A percentile compares a stretch with the other conserved stretches of the same genome.
Conservation (phyloP, 2,797 vertebrate genomes). For the Channallabes apus region DNA sequence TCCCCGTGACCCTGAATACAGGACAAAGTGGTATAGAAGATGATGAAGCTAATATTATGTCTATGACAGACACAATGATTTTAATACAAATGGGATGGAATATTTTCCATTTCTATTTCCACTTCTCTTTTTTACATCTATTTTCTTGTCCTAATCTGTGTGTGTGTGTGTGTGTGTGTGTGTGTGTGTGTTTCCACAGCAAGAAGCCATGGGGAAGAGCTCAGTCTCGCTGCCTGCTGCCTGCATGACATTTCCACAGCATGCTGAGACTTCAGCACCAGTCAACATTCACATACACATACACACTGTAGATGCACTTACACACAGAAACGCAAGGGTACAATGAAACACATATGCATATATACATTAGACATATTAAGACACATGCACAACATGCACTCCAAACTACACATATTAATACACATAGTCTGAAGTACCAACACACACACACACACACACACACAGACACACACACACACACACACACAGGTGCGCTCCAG, state of each 20-base stretch:
- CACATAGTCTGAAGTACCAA: constrained; percentile 10
- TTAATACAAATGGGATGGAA: not conserved
- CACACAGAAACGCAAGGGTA: not conserved
- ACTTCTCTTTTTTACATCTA: not conserved
- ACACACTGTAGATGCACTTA: not conserved
- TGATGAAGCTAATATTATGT: not conserved
- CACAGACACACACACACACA: constrained; percentile 11
- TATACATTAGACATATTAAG: constrained; percentile 17
- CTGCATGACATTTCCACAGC: constrained; percentile 76
- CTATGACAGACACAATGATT: not conserved
- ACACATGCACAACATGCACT: constrained; percentile 10
- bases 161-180: not conserved
- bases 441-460: constrained; percentile 7
- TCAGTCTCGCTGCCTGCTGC: constrained; percentile 68
- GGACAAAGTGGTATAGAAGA: too few relatives aligned
- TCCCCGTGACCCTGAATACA: too few relatives aligned
- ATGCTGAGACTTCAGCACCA: constrained; percentile 55
- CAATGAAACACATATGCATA: not conserved
- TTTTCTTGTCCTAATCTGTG: not conserved
- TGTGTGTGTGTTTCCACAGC: constrained; percentile 12
- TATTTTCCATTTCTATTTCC: not conserved
- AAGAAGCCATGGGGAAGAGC: constrained; percentile 61
- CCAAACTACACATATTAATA: not conserved
- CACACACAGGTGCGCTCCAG: not conserved
- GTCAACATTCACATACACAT: constrained; percentile 1